Evolutionary conservation across 2,113 vertebrate species (phyloP), one percentile per base, ranked within the genome.

Genomic region (Phrynosoma platyrhinos): DNA sequence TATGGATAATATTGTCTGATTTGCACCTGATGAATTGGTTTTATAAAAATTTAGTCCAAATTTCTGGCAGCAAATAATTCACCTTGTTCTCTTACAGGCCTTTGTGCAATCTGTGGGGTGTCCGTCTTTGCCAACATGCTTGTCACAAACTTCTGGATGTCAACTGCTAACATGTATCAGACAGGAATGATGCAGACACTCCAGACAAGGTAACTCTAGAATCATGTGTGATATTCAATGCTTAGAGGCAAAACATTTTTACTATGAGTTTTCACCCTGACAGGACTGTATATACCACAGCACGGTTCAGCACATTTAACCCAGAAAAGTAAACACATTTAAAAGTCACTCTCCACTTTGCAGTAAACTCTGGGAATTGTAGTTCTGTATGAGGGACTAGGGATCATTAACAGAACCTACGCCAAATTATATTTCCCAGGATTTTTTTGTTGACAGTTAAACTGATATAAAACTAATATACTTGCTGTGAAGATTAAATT

Each of bases 111-210:
- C 30, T 97, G 97, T 1, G 98, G 98, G 0, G 98, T 98, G 83
- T 98, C 98, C 0, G 97, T 98, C 88, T 98, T 98, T 90, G 98
- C 98, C 83, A 98, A 99, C 95, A 97, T 98, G 97, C 96, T 99
- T 74, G 98, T 99, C 86, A 98, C 98, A 87, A 98, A 98, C 92
- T 99, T 98, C 93, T 97, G 96, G 92, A 97, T 98, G 96, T 97
- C 97, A 74, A 94, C 97, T 0, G 94, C 96, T 0, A 96, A 58
- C 89, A 97, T 97, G 96, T 96, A 94, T 84, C 87, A 96, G 10
- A 90, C 95, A 83, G 92, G 97, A 91, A 94, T 97, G 71, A 95
- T 97, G 71, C 94, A 93, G 84, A 96, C 1, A 86, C 93, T 97
- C 9, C 96, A 97, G 92, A 97, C 95, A 90, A 97, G 97, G 97